phyloP scores from a whole-genome alignment of 2,797 vertebrate species.

The Crocidura indochinensis region DNA sequence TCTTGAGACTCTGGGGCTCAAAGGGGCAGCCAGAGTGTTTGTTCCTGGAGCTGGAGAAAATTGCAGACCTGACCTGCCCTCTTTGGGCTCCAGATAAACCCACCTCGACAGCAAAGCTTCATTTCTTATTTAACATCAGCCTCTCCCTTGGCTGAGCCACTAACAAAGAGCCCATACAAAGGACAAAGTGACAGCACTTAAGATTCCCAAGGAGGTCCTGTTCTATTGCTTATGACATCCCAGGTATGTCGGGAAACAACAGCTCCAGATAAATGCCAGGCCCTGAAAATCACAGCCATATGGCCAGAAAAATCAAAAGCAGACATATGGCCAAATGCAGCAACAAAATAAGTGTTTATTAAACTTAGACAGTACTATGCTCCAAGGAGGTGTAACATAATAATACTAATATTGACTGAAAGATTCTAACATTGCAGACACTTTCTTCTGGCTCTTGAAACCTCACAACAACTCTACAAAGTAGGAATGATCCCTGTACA shows the following conservation, averaged over 20 bases:
- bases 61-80: conserved; percentile 75
- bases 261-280: conserved; percentile 7
- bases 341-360: conserved; percentile 26
- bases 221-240: neutral
- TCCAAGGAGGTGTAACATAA: neutral
- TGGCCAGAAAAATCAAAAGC: conserved; percentile 10
- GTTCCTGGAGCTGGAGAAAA: conserved; percentile 75
- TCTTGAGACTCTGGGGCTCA: conserved; percentile 33
- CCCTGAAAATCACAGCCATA: neutral
- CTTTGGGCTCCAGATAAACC: conserved; percentile 35
- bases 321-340: neutral
- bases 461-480: neutral
- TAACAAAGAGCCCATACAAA: conserved; percentile 55
- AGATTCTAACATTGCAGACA: neutral
- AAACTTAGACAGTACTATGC: conserved; percentile 19
- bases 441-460: neutral
- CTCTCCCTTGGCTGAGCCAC: neutral
- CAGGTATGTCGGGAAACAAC: neutral
- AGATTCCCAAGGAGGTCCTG: neutral
- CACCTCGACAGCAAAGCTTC: conserved; percentile 57
- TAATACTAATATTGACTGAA: conserved; percentile 2
- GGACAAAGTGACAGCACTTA: conserved; percentile 7
- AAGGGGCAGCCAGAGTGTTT: conserved; percentile 62
- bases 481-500: neutral
- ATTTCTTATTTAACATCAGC: conserved; percentile 12